Evolutionary conservation across 2,888 invertebrate species (phyloP), one percentile per base, ranked within the genome.

Genomic region (Drosophila setosimentum): DNA sequence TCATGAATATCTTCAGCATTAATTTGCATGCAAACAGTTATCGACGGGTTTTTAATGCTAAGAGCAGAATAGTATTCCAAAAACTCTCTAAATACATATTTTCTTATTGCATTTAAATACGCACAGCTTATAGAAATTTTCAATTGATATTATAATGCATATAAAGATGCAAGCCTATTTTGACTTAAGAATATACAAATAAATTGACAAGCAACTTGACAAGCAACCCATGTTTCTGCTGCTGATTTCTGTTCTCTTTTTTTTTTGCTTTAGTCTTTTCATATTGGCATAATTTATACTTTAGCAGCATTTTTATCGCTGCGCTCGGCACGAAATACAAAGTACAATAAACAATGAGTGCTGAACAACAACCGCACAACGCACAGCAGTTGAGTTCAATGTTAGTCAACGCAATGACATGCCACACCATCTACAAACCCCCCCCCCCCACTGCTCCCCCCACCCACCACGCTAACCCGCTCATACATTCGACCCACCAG

Each of bases 241-340:
- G 27, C 33, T 58, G 18, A 24, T 40, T 42, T 18, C 51, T 30
- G 21, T 54, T 30, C n/a, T 10, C 49, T 51, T 49, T 64, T 30
- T 60, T 50, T 55, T 30, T 49, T 60, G 61, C 35, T 71, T 72
- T 62, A 57, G 65, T 64, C 84, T 83, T 86, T 84, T 78, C 74
- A 78, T 88, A 80, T 85, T 87, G 89, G 82, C 85, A 85, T 85
- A 89, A 85, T 85, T 85, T 85, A 85, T 85, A 85, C 89, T 80
- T 87, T 89, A 80, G 89, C 87, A 85, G 85, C 85, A 89, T 84
- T 85, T 85, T 89, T 85, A 85, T 85, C 89, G 85, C 89, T 86
- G 89, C 82, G 87, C 85, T 89, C 87, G 75, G 82, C 85, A 70
- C 62, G 76, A 77, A 79, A 83, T 77, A 76, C 76, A 68, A 80